Evolutionary conservation across 2,797 vertebrate species (phyloP).

Genomic region (Scyliorhinus canicula): DNA sequence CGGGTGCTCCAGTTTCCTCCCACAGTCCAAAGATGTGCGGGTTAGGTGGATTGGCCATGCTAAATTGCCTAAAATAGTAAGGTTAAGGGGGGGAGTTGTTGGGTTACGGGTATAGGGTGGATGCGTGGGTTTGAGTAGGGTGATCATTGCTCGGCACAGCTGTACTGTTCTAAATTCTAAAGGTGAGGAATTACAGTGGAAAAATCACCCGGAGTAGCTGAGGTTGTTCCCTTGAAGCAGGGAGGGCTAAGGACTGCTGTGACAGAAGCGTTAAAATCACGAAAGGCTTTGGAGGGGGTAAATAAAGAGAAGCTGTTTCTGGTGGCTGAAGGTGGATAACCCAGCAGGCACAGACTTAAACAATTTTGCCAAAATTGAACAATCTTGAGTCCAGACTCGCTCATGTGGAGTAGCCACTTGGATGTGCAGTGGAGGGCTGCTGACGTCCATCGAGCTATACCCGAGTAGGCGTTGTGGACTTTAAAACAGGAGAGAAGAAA

Average conservation of each 20-base stretch:
- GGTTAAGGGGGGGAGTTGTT: no score
- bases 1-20: no score
- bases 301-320: neutral
- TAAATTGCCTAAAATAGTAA: no score
- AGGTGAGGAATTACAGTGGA: neutral
- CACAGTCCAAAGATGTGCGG: no score
- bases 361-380: neutral
- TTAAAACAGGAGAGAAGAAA: no score
- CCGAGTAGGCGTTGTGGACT: no score
- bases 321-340: neutral
- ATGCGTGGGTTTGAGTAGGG: no score
- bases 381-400: neutral
- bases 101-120: no score
- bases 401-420: neutral
- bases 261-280: neutral
- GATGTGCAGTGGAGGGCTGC: neutral
- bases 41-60: no score
- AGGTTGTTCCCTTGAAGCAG: neutral
- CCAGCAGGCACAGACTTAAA: neutral
- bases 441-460: neutral
- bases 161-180: no score
- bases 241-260: neutral
- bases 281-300: neutral
- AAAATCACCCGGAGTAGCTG: neutral
- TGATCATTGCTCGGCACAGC: no score